Conservation (phyloP, 2,797 vertebrate species). For the Phataginus tricuspis region DNA sequence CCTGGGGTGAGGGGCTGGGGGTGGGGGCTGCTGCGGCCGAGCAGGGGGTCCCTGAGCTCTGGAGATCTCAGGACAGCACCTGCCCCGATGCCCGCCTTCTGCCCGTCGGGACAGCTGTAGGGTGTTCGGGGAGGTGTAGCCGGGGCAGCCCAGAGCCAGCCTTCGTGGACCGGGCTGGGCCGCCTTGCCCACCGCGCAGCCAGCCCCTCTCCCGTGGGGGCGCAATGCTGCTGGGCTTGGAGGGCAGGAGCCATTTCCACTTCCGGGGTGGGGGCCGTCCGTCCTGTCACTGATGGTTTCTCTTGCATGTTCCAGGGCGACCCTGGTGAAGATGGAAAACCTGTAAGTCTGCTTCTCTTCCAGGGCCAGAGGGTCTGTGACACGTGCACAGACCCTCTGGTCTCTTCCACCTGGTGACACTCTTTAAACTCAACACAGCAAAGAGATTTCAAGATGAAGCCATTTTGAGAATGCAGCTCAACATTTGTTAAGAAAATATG, state of each 20-base stretch:
- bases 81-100: too few species aligned
- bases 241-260: too few species aligned
- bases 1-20: neutral
- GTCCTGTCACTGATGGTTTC: accelerated
- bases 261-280: too few species aligned
- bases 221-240: too few species aligned
- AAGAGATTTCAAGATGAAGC: neutral
- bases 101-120: accelerated
- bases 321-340: slow-evolving; percentile 95
- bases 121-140: neutral
- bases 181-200: neutral
- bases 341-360: slow-evolving; percentile 87
- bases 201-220: neutral
- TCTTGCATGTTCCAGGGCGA: slow-evolving; percentile 89
- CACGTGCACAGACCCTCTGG: accelerated
- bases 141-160: neutral
- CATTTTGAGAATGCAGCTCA: neutral
- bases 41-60: accelerated
- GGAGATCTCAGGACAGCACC: neutral
- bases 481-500: neutral
- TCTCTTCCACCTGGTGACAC: neutral
- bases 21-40: accelerated
- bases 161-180: neutral
- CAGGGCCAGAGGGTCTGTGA: accelerated
- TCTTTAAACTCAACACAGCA: accelerated